These are phyloP conservation scores for Columbina picui DNA, from an alignment of 2,113 vertebrate genomes.

Conservation along the genomic window DNA sequence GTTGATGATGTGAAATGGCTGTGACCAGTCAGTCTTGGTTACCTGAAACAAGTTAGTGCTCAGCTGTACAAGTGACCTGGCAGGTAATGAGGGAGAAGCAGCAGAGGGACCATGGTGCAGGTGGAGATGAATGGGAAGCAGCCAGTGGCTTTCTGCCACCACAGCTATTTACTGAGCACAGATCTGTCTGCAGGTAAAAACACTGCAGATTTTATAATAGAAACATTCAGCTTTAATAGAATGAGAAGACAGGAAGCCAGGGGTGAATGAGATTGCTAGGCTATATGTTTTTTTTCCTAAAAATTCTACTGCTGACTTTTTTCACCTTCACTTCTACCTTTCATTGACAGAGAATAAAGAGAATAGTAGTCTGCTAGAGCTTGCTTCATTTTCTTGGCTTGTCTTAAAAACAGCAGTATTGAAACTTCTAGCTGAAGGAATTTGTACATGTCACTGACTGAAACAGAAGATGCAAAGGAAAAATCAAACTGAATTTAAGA, in stretches of 20 bases:
- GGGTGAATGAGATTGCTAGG: background rate
- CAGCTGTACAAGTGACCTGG: background rate
- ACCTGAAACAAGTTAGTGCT: background rate
- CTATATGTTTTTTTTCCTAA: background rate
- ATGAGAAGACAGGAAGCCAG: background rate
- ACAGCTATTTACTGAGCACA: background rate
- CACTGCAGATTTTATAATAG: background rate
- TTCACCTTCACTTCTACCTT: background rate
- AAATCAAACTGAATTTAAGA: background rate
- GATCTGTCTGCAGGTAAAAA: background rate
- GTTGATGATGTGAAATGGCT: background rate
- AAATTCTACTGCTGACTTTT: background rate
- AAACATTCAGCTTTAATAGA: background rate
- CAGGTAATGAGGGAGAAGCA: background rate
- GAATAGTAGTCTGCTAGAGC: background rate
- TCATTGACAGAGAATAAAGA: background rate
- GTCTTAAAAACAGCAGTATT: background rate
- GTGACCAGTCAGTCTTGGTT: background rate
- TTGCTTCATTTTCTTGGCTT: background rate
- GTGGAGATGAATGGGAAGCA: accelerated
- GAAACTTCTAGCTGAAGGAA: background rate
- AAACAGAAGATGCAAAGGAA: background rate
- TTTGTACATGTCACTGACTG: background rate
- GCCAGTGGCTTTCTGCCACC: background rate
- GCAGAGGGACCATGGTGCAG: background rate